phyloP scores from a whole-genome alignment of 2,888 invertebrate genomes.

The Pterostichus niger region DNA sequence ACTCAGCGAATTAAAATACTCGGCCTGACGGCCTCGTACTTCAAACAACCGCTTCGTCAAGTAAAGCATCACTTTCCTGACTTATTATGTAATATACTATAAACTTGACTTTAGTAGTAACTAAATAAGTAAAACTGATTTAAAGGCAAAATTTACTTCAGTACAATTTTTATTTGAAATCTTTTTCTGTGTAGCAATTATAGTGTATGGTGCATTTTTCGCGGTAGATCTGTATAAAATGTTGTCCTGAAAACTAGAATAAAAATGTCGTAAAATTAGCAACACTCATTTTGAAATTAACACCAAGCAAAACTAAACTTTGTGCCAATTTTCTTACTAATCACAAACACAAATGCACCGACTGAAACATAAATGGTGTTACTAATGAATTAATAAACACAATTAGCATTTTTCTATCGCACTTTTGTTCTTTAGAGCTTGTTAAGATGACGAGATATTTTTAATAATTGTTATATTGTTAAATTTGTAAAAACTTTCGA shows the following conservation, averaged over 20 bases:
- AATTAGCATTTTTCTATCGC: conserved; percentile 7
- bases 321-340: conserved; percentile 52
- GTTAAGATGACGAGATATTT: conserved; percentile 57
- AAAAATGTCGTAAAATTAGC: neutral
- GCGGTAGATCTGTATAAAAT: no score
- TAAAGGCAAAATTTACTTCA: no score
- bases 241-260: neutral
- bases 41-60: no score
- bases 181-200: no score
- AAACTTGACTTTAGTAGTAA: no score
- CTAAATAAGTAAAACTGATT: no score
- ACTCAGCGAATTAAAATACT: no score
- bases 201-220: no score
- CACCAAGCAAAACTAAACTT: conserved; percentile 50
- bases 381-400: neutral
- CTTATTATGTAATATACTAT: no score
- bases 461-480: conserved; percentile 58
- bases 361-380: conserved; percentile 29
- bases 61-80: no score
- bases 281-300: conserved; percentile 41
- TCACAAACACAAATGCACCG: conserved; percentile 38
- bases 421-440: conserved; percentile 50
- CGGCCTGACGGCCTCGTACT: no score
- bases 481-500: conserved; percentile 22
- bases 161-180: no score